These are phyloP conservation scores for Whitmania pigra DNA, from an alignment of 1,140 invertebrate species.

Conservation along the genomic window DNA sequence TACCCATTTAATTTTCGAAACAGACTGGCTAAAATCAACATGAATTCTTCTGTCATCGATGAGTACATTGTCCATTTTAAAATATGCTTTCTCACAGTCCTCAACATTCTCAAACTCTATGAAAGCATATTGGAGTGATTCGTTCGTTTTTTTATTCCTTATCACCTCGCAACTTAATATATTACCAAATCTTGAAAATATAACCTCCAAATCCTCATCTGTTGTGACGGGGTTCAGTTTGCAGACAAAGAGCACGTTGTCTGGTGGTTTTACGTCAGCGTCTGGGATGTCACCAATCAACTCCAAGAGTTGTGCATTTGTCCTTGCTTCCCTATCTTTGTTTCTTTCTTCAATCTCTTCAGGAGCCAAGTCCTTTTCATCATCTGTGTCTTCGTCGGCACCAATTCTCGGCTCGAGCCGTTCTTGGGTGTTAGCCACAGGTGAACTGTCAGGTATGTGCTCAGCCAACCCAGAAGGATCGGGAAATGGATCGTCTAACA, in stretches of 20 bases:
- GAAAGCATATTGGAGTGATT: constrained; percentile 97
- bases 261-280: constrained; percentile 90
- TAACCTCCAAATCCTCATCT: constrained; percentile 92
- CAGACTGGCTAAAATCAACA: constrained; percentile 98
- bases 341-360: constrained; percentile 76
- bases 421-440: constrained; percentile 39
- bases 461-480: constrained; percentile 62
- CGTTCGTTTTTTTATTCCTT: constrained; percentile 75
- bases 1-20: constrained; percentile 56
- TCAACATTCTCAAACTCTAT: constrained; percentile 92
- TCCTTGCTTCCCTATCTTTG: constrained; percentile 82
- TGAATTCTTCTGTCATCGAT: constrained; percentile 97
- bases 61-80: constrained; percentile 99
- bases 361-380: constrained; percentile 65
- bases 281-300: constrained; percentile 94
- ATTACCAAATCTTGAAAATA: constrained; percentile 85
- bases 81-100: constrained; percentile 93
- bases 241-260: constrained; percentile 98
- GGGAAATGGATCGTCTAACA: constrained; percentile 88
- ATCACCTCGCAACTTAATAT: constrained; percentile 81
- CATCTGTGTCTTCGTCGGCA: constrained; percentile 86
- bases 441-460: constrained; percentile 65
- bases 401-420: constrained; percentile 69
- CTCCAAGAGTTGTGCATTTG: constrained; percentile 89
- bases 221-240: constrained; percentile 98